Evolutionary conservation across 2,797 vertebrate genomes (phyloP).

Genomic region (Margarornis squamiger): DNA sequence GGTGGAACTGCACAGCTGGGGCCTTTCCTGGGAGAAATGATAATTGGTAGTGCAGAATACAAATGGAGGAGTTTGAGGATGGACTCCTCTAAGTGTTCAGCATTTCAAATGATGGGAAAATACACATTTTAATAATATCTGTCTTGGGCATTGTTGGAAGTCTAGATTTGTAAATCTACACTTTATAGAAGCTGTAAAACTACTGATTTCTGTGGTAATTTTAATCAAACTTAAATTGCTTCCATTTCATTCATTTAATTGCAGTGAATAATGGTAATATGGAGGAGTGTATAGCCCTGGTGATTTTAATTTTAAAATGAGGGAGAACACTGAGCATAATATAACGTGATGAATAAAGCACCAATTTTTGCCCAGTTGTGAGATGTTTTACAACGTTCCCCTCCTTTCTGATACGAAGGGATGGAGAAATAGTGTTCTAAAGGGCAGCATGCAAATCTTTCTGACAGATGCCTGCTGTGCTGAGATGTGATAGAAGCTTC

Average conservation of each 20-base stretch:
- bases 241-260: background rate
- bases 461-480: background rate
- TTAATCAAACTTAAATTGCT: background rate
- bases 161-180: background rate
- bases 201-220: background rate
- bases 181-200: background rate
- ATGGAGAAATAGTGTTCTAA: background rate
- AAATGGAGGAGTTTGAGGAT: background rate
- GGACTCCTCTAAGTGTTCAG: background rate
- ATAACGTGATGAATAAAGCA: background rate
- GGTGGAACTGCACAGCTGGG: conserved; percentile 21
- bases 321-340: background rate
- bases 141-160: background rate
- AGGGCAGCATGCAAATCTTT: background rate
- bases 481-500: background rate
- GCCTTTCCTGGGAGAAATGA: conserved; percentile 13
- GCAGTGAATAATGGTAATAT: background rate
- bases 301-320: background rate
- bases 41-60: background rate
- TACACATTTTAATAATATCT: background rate
- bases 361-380: background rate
- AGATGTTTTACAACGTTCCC: background rate
- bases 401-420: background rate
- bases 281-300: background rate
- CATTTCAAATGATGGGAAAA: background rate